Base-by-base conservation (phyloP, 2,113 vertebrate genomes). In the Micronycteris hirsuta region DNA sequence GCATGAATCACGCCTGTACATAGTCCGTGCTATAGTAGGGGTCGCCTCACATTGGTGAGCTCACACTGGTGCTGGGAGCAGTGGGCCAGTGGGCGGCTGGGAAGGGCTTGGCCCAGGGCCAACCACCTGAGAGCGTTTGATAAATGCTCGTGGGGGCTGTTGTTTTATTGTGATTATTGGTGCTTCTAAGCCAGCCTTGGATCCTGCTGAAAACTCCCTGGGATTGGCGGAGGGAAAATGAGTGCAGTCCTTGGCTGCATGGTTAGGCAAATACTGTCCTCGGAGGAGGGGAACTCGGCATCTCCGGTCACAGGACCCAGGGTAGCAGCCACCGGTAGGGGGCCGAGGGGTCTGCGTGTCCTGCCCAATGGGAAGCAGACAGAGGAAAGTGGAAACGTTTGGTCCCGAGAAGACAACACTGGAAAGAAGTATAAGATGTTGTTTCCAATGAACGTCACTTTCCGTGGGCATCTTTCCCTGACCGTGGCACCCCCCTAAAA, bases 1-100 rank as follows among this genome's bases (percentile, higher is more conserved):
- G 26, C 68, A 58, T 1, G 15, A 24, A 11, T 28, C 20, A 19
- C 45, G 26, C 80, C 38, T 26, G 8, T 9, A 1, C 26, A 2
- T 0, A 0, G 0, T 13, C 12, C 0, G 0, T 11, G 26, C 68
- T 26, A 0, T 5, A 38, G 22, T 7, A n/a, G 15, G 7, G 36
- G 22, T 0, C 7, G 12, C 24, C n/a, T 43, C 58, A 43, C 22
- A n/a, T 2, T 2, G 16, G 12, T 11, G 41, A 61, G 43, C 28
- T 58, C 16, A 2, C 0, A 2, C 1, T 5, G 14, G 5, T 3
- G 0, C 16, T 2, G 65, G 45, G 41, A 38, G 36, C 8, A 19
- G 0, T 0, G 38, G 31, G 19, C 0, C 7, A 10, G 2, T 1
- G 20, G 47, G n/a, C 3, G 14, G 4, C 3, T 0, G 0, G 67